Conservation (phyloP, 2,113 vertebrate species). For the Syngnathoides biaculeatus region DNA sequence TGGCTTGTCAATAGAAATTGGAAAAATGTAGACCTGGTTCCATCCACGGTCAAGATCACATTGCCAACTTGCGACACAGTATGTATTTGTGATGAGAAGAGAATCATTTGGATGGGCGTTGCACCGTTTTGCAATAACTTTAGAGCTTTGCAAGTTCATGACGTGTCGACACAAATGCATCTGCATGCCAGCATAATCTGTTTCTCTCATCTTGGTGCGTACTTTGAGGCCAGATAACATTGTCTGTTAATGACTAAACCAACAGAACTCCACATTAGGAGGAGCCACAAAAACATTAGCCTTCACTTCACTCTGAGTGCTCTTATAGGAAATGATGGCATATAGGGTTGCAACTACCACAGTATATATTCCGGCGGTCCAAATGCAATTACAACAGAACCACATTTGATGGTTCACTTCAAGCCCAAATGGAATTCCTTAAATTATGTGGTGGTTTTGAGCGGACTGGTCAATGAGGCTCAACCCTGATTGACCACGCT, state of each 20-base stretch:
- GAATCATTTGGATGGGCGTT: neutral
- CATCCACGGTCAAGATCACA: constrained; percentile 12
- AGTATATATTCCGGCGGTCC: constrained; percentile 56
- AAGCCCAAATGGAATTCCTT: constrained; percentile 51
- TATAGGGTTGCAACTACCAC: constrained; percentile 57
- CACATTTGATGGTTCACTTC: constrained; percentile 50
- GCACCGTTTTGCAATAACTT: constrained; percentile 16
- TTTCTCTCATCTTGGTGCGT: neutral
- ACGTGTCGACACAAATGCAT: constrained; percentile 1
- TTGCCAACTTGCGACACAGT: neutral
- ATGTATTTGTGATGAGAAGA: neutral
- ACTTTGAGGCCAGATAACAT: constrained; percentile 17
- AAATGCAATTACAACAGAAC: constrained; percentile 62
- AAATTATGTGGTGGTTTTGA: constrained; percentile 49
- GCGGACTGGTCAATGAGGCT: constrained; percentile 39
- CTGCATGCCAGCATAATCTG: neutral
- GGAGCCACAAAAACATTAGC: constrained; percentile 63
- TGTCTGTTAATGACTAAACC: constrained; percentile 49
- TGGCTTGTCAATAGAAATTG: constrained; percentile 31
- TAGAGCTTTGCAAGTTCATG: constrained; percentile 11
- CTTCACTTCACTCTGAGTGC: constrained; percentile 61
- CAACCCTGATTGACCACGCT: constrained; percentile 16
- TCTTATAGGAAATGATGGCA: constrained; percentile 62
- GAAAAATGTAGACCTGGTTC: constrained; percentile 24
- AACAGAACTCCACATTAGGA: constrained; percentile 48